A percentile compares a stretch with the other conserved stretches of the same genome.
Conservation (phyloP, 2,113 vertebrate genomes). For the Apodemus sylvaticus region DNA sequence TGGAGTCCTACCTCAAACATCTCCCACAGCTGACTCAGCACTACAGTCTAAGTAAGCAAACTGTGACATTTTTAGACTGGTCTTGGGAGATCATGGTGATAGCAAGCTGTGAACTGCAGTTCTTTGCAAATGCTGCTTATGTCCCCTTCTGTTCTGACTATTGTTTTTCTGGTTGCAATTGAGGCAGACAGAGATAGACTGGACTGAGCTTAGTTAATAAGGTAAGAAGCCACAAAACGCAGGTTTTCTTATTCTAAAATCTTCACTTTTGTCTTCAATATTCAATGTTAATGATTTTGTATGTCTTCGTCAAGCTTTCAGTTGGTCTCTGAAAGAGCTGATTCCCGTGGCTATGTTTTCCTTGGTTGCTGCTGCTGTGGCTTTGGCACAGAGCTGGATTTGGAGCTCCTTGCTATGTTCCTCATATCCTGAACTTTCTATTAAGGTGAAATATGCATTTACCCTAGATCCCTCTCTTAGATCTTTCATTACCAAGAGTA, state of each 20-base stretch:
- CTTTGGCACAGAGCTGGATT: neutral
- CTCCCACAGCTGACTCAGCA: neutral
- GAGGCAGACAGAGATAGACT: neutral
- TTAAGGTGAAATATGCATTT: neutral
- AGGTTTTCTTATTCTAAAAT: neutral
- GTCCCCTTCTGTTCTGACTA: neutral
- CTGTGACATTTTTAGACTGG: neutral
- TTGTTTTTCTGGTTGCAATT: neutral
- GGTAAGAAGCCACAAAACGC: neutral
- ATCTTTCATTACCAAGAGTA: neutral
- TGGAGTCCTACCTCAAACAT: neutral
- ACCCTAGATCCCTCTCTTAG: neutral
- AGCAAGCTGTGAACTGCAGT: neutral
- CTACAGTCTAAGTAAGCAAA: neutral
- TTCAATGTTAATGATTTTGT: neutral
- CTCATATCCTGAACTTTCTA: neutral
- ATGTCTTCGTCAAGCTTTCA: neutral
- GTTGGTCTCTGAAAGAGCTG: neutral
- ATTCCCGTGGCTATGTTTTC: neutral
- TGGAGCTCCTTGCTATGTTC: neutral
- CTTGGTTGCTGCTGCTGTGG: neutral
- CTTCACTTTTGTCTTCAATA: neutral
- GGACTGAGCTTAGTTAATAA: neutral
- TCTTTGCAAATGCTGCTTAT: neutral
- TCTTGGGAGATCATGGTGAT: neutral